Base-by-base conservation (phyloP, 2,888 invertebrate genomes). In the Allacma fusca region DNA sequence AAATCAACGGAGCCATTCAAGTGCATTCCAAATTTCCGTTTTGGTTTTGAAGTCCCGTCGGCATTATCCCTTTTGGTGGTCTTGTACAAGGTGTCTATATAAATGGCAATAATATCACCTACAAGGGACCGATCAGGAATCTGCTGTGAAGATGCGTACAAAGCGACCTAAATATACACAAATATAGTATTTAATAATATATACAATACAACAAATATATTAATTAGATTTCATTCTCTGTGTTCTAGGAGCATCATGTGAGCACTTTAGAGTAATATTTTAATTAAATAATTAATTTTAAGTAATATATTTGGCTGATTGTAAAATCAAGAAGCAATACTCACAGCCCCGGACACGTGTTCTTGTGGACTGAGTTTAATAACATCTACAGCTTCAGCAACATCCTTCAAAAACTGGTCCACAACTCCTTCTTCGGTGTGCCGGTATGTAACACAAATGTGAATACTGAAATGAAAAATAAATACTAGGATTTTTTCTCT, bases 61-160 rank as follows among this genome's bases (percentile, higher is more conserved):
- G 78, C 78, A 72, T 81, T 80, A 13, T 7, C 9, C 16, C 92
- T 89, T 84, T 92, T 93, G 88, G 24, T 24, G 12, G 92, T 89
- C 84, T 92, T 93, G 88, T 96, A 98, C 89, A 93, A 92, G 12
- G 95, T 92, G 86, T 98, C 96, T 76, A 99, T 90, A 87, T 92
- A 98, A 80, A 91, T 89, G 84, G 91, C 91, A 0, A 95, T 93
- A 79, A 98, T 93, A 85, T 97, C 96, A 0, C 91, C 91, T 0
- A 99, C 96, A 24, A 99, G 89, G 28, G 94, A 92, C 76, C 97
- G 90, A 87, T 99, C 99, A 0, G 97, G 93, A 81, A 99, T 91
- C 81, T 91, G 91, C 87, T 98, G 96, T 0, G 97, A 93, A 86
- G 93, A 92, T 50, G 97, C 97, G 87, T 98, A 98, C 84, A 98